Evolutionary conservation across 2,888 invertebrate species (phyloP).

Genomic region (Pomacea canaliculata): DNA sequence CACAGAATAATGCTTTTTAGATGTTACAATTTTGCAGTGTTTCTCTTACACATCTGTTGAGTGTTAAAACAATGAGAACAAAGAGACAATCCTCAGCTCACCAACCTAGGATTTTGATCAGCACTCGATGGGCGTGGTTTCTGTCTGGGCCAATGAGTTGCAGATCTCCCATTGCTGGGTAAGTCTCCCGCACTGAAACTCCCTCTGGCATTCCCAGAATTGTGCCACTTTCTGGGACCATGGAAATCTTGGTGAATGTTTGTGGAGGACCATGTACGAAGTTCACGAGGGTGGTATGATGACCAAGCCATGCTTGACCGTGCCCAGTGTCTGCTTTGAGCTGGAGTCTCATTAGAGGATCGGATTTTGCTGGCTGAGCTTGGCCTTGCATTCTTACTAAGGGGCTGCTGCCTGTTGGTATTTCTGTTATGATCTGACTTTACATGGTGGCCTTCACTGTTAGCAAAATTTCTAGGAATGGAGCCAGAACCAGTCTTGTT

Average conservation of each 20-base stretch:
- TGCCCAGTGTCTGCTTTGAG: slow-evolving; percentile 45
- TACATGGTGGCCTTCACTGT: not conserved
- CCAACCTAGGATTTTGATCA: slow-evolving; percentile 46
- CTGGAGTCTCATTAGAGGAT: slow-evolving; percentile 11
- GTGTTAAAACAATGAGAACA: no score
- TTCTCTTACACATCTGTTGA: no score
- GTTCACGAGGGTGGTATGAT: slow-evolving; percentile 55
- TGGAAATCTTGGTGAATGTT: slow-evolving; percentile 12
- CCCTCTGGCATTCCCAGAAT: slow-evolving; percentile 9
- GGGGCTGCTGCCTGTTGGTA: not conserved
- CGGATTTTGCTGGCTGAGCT: slow-evolving; percentile 16
- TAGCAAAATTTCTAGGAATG: not conserved
- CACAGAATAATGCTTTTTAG: no score
- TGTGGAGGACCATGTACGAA: slow-evolving; percentile 49
- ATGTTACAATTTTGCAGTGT: no score
- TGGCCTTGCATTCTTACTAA: not conserved
- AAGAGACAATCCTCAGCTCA: not conserved
- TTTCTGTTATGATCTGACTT: not conserved
- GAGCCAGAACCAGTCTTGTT: no score
- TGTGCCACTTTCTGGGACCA: not conserved
- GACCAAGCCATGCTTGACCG: slow-evolving; percentile 60
- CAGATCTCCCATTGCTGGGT: slow-evolving; percentile 1
- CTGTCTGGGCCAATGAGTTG: slow-evolving; percentile 12
- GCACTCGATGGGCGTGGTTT: slow-evolving; percentile 44
- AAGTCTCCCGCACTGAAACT: slow-evolving; percentile 32